A percentile compares a stretch with the other conserved stretches of the same genome.
phyloP scores from a whole-genome alignment of 2,113 vertebrate genomes.

The Chaetodon auriga region DNA sequence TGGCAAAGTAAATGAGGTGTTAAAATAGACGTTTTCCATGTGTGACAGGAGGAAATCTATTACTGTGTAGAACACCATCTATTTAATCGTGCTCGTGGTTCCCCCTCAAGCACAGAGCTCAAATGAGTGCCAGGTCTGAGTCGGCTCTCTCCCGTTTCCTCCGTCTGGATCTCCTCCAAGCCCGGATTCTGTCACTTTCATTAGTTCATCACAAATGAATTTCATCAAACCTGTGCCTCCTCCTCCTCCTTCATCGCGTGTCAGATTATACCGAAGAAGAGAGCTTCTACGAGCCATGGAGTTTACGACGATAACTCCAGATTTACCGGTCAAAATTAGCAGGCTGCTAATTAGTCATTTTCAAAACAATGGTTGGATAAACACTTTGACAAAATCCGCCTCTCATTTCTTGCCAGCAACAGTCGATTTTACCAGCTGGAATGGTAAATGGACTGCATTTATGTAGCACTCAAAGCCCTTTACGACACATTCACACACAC shows the following conservation, averaged over 20 bases:
- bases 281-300: neutral
- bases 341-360: neutral
- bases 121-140: slow-evolving; percentile 43
- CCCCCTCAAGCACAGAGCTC: slow-evolving; percentile 57
- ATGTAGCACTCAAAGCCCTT: no score
- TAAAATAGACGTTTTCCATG: slow-evolving; percentile 34
- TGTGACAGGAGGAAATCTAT: slow-evolving; percentile 63
- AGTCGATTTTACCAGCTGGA: neutral
- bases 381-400: neutral
- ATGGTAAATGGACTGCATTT: neutral
- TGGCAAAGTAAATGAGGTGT: slow-evolving; percentile 39
- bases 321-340: neutral
- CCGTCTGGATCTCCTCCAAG: slow-evolving; percentile 24
- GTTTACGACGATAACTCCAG: neutral
- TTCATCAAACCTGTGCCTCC: slow-evolving; percentile 23
- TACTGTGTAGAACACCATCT: slow-evolving; percentile 61
- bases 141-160: slow-evolving; percentile 41
- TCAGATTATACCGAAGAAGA: slow-evolving; percentile 2
- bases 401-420: neutral
- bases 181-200: slow-evolving; percentile 36
- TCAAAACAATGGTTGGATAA: neutral
- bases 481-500: no score
- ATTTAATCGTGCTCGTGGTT: slow-evolving; percentile 65
- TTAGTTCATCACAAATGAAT: slow-evolving; percentile 32
- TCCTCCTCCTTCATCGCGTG: slow-evolving; percentile 5